phyloP scores from a whole-genome alignment of 2,888 invertebrate species.

The Hoplodrina ambigua region DNA sequence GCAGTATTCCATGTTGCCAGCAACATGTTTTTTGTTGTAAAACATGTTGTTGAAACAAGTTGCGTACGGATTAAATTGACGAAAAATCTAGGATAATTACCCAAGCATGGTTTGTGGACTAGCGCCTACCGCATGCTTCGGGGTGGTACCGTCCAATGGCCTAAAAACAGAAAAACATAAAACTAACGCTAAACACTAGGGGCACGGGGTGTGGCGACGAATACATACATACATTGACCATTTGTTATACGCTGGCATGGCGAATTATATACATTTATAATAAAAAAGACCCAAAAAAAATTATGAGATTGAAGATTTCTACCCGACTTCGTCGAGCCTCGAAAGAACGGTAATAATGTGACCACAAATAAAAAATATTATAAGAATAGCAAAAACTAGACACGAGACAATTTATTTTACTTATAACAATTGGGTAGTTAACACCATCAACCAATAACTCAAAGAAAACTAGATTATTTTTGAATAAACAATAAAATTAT shows the following conservation, averaged over 20 bases:
- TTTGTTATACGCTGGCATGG: slow-evolving; percentile 71
- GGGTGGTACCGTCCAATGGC: slow-evolving; percentile 91
- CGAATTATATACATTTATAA: not conserved
- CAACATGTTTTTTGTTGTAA: not conserved
- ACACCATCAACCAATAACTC: too few relatives aligned
- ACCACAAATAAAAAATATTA: not conserved
- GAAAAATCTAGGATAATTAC: slow-evolving; percentile 88
- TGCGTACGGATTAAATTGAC: slow-evolving; percentile 8
- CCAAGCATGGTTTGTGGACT: slow-evolving; percentile 91
- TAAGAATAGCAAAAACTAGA: not conserved
- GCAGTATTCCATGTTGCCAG: not conserved
- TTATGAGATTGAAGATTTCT: not conserved
- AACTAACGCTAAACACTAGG: slow-evolving; percentile 84
- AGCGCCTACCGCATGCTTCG: slow-evolving; percentile 90
- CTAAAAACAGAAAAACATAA: slow-evolving; percentile 91
- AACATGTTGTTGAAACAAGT: not conserved
- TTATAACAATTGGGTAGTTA: not conserved
- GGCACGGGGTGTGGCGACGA: slow-evolving; percentile 65
- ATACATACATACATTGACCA: slow-evolving; percentile 59
- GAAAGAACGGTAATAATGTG: not conserved
- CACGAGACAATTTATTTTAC: not conserved
- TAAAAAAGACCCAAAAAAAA: not conserved
- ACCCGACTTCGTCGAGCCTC: not conserved
- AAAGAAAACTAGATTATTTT: too few relatives aligned
- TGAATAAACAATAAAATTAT: too few relatives aligned